A percentile compares a stretch with the other conserved stretches of the same genome.
These are phyloP conservation scores for Thamnophis elegans DNA, from an alignment of 2,797 vertebrate species.

Conservation along the genomic window DNA sequence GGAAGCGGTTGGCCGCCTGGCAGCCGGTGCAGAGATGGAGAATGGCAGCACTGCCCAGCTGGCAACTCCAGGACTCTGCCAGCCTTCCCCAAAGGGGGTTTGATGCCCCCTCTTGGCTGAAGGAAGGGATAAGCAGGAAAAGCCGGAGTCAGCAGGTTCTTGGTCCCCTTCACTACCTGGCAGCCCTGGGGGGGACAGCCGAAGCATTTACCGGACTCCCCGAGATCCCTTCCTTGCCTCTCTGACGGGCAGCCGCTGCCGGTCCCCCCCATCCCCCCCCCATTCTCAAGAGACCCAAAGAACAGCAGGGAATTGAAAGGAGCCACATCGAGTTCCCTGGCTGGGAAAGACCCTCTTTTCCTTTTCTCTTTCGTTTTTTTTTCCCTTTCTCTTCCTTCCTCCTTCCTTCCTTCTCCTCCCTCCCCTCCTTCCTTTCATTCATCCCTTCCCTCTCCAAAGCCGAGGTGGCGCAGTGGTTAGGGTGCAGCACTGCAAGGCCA, in stretches of 20 bases:
- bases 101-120: not conserved
- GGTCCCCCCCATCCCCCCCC: too few relatives aligned
- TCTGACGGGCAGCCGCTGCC: not conserved
- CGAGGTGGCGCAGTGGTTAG: too few relatives aligned
- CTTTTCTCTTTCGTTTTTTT: accelerated
- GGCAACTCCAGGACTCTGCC: not conserved
- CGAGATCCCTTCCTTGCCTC: not conserved
- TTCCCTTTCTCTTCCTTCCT: too few relatives aligned
- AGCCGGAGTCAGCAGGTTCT: not conserved
- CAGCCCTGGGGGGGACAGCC: not conserved
- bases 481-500: too few relatives aligned
- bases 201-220: not conserved
- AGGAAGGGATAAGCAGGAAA: not conserved
- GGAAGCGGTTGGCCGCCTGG: not conserved
- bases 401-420: accelerated
- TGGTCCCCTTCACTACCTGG: not conserved
- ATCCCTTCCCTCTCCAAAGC: too few relatives aligned
- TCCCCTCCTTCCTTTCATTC: accelerated
- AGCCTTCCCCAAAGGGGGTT: not conserved
- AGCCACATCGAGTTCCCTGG: not conserved
- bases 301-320: not conserved
- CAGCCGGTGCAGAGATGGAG: not conserved
- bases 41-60: not conserved
- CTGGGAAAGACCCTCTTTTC: not conserved
- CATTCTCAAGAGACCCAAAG: not conserved